phyloP scores from a whole-genome alignment of 2,888 invertebrate species.

The Ommatoiulus sabulosus region DNA sequence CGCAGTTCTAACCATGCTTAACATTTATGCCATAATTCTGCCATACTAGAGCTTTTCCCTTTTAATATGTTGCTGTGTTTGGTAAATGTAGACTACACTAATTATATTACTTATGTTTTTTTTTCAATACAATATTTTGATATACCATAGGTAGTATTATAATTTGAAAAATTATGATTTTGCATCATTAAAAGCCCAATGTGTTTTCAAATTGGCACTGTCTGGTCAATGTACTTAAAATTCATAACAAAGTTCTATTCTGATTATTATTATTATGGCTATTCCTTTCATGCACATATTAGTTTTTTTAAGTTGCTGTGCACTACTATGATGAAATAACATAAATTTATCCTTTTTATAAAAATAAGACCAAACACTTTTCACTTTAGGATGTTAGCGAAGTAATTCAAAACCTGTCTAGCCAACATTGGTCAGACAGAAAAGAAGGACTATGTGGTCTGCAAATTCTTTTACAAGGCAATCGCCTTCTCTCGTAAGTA shows the following conservation, averaged over 20 bases:
- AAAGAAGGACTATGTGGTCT: slow-evolving; percentile 91
- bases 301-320: neutral
- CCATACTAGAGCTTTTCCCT: slow-evolving; percentile 2
- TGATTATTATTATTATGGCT: too few relatives aligned
- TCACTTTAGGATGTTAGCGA: slow-evolving; percentile 80
- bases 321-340: neutral
- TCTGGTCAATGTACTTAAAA: too few relatives aligned
- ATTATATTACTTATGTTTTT: neutral
- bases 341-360: neutral
- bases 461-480: slow-evolving; percentile 77
- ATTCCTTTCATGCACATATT: neutral
- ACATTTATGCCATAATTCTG: slow-evolving; percentile 5
- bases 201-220: too few relatives aligned
- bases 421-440: slow-evolving; percentile 93
- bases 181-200: too few relatives aligned
- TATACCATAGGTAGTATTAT: too few relatives aligned
- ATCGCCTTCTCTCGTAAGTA: slow-evolving; percentile 66
- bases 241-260: too few relatives aligned
- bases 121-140: too few relatives aligned
- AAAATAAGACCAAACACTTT: slow-evolving; percentile 5
- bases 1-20: slow-evolving; percentile 24
- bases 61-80: slow-evolving; percentile 35
- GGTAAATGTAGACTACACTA: neutral
- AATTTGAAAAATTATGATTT: too few relatives aligned
- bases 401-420: slow-evolving; percentile 87